Percentiles rank a stretch among this genome's conserved stretches.
Evolutionary conservation across 2,888 invertebrate species (phyloP).

Genomic region (Stegophylla sp.): DNA sequence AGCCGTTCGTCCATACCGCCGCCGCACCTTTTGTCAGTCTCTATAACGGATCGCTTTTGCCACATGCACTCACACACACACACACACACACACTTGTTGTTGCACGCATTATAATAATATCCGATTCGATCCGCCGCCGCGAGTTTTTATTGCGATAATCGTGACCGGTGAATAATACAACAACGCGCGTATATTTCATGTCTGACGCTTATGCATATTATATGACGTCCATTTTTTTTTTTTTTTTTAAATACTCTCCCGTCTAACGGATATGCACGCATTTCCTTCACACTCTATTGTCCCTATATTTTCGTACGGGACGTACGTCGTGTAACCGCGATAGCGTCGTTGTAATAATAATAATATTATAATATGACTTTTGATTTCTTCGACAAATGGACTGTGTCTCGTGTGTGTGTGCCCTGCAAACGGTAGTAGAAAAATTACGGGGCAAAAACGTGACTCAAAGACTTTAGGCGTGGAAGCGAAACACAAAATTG

Average conservation of each 20-base stretch:
- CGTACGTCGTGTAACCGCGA: too few relatives aligned
- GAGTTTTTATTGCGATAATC: constrained; percentile 52
- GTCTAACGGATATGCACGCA: constrained; percentile 45
- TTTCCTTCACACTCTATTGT: neutral
- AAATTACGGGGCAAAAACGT: too few relatives aligned
- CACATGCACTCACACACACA: constrained; percentile 1
- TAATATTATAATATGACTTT: too few relatives aligned
- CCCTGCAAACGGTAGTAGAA: too few relatives aligned
- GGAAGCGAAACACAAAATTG: too few relatives aligned
- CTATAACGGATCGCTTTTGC: constrained; percentile 46
- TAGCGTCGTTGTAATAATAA: too few relatives aligned
- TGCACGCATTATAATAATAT: constrained; percentile 32
- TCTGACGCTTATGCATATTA: neutral
- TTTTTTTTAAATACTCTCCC: constrained; percentile 42
- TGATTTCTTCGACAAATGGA: too few relatives aligned
- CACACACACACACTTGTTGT: neutral
- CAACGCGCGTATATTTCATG: neutral
- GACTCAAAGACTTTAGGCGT: too few relatives aligned
- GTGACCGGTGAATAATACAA: constrained; percentile 54
- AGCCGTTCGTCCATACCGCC: constrained; percentile 30
- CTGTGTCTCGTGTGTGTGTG: too few relatives aligned
- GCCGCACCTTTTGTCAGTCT: constrained; percentile 18
- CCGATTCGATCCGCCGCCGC: constrained; percentile 49
- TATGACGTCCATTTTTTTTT: constrained; percentile 23
- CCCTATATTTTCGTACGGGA: too few relatives aligned